Percentiles rank a stretch among this genome's conserved stretches.
Conservation (phyloP, 2,797 vertebrate genomes). For the Macroramphosus scolopax region DNA sequence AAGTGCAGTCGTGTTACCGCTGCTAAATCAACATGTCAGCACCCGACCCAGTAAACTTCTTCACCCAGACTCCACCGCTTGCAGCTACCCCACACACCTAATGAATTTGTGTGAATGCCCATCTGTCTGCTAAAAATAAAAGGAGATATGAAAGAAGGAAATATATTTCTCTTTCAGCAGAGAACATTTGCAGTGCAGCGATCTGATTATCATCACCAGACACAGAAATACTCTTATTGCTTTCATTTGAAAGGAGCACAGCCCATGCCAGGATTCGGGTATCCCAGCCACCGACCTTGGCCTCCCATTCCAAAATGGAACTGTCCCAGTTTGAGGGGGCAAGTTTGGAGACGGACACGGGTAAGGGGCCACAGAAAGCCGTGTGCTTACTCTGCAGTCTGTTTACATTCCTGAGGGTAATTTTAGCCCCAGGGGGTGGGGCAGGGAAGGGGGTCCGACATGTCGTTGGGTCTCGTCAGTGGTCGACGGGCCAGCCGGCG, state of each 20-base stretch:
- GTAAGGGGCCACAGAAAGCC: conserved; percentile 60
- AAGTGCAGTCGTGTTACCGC: conserved; percentile 80
- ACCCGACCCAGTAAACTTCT: conserved; percentile 74
- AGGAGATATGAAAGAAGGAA: conserved; percentile 15
- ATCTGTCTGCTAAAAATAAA: conserved; percentile 57
- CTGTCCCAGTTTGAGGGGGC: conserved; percentile 45
- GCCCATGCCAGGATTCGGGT: conserved; percentile 14
- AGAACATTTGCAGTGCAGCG: conserved; percentile 10
- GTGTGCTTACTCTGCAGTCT: conserved; percentile 78
- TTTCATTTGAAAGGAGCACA: conserved; percentile 4
- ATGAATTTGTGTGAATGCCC: conserved; percentile 71
- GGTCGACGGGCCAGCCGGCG: conserved; percentile 55
- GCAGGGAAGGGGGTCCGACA: conserved; percentile 46
- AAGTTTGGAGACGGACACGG: conserved; percentile 44
- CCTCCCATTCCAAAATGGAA: conserved; percentile 57
- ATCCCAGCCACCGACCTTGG: conserved; percentile 42
- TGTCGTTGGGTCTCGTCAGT: conserved; percentile 73
- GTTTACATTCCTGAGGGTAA: conserved; percentile 83
- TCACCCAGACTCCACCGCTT: conserved; percentile 71
- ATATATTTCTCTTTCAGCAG: conserved; percentile 16
- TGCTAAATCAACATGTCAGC: conserved; percentile 85
- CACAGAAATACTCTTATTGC: conserved; percentile 4
- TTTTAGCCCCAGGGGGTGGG: conserved; percentile 72
- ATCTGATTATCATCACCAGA: conserved; percentile 6
- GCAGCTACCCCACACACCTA: conserved; percentile 71